Evolutionary conservation across 2,113 vertebrate genomes (phyloP).

Genomic region (Triplophysa tibetana): DNA sequence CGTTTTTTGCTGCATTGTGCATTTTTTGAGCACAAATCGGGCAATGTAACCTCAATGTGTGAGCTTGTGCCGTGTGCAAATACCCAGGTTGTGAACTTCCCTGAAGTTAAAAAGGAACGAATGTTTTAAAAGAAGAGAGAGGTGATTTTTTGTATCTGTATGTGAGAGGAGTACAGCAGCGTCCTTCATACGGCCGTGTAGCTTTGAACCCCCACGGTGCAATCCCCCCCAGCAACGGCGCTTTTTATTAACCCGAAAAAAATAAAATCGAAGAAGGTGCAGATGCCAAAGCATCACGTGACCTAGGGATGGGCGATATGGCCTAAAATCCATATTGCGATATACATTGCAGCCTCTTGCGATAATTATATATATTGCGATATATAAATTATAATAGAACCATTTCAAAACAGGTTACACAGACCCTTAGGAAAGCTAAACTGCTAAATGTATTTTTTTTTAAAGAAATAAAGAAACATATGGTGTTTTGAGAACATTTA

Average conservation of each 20-base stretch:
- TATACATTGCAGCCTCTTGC: too few species aligned
- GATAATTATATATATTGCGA: too few species aligned
- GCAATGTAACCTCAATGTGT: not conserved
- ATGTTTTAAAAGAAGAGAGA: not conserved
- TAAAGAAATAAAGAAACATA: too few species aligned
- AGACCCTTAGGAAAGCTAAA: too few species aligned
- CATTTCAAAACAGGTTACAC: too few species aligned
- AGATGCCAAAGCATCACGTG: too few species aligned
- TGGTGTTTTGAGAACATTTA: too few species aligned
- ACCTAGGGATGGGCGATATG: too few species aligned
- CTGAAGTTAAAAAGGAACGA: constrained; percentile 4
- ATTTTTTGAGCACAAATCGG: not conserved
- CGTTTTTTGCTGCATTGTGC: constrained; percentile 6
- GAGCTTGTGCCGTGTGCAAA: not conserved
- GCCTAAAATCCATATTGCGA: too few species aligned
- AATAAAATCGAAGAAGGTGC: not conserved
- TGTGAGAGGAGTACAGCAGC: not conserved
- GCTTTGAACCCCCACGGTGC: constrained; percentile 14
- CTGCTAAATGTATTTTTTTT: too few species aligned
- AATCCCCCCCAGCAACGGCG: not conserved
- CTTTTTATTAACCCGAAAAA: not conserved
- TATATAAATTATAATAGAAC: too few species aligned
- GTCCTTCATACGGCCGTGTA: not conserved
- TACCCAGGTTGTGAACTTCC: not conserved
- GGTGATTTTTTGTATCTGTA: not conserved